Evolutionary conservation across 1,140 invertebrate genomes (phyloP), one percentile per base, ranked within the genome.

Genomic region (Lordiphosa stackelbergi): DNA sequence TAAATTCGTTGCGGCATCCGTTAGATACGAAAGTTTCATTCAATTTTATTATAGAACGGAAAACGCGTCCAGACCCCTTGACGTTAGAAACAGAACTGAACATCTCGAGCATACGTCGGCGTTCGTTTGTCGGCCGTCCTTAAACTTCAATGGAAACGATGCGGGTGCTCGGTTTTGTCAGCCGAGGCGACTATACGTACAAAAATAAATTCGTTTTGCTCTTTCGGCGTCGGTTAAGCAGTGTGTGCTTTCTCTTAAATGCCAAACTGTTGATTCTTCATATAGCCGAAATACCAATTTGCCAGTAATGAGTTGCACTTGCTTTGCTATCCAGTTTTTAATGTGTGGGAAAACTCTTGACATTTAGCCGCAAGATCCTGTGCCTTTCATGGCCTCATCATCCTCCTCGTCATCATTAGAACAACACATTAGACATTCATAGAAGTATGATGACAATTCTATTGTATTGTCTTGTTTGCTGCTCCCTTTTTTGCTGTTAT

Each of bases 241-340:
- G 74, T 71, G 58, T 22, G n/a, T 1, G 6, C 45, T 24, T 24
- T 58, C 49, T 53, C 45, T 78, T 47, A 46, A 47, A 28, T 69
- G 72, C 77, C 77, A 81, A 81, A 81, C 75, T 81, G 75, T 81
- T 81, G 75, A 81, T 81, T 81, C 77, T 55, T 8, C 12, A 13
- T 35, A 19, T 12, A 40, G 11, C 28, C 46, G 47, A 37, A 48
- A 45, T 36, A 11, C 31, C 12, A 37, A 19, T 37, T 40, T 38
- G 46, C 43, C n/a, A 3, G 9, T 7, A 5, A 31, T 31, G 7
- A 31, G 28, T 31, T 31, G 28, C 5, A 31, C 28, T 2, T 7
- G 24, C 38, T 24, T 42, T 19, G 9, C 16, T 70, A 42, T 35
- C 19, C 46, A 37, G 38, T 43, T 66, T 69, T 51, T 46, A 40